Conservation (phyloP, 1,140 invertebrate species). For the Lucilia sericata region DNA sequence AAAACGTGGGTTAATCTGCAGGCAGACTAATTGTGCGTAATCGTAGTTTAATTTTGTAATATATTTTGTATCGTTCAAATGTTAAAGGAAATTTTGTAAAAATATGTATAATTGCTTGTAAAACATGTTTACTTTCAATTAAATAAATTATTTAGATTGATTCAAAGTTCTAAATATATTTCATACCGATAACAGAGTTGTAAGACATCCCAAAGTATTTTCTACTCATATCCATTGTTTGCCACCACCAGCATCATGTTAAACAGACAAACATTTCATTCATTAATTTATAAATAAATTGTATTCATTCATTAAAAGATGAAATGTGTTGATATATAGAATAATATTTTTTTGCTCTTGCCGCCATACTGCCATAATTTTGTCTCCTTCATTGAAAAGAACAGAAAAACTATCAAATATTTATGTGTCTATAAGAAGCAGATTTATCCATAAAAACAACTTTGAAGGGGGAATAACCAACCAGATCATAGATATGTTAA, state of each 20-base stretch:
- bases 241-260: background rate
- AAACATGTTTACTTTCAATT: background rate
- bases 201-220: background rate
- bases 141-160: background rate
- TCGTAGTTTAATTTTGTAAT: no score
- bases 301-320: background rate
- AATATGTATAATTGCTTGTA: no score
- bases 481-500: background rate
- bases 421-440: background rate
- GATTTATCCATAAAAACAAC: background rate
- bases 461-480: background rate
- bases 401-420: background rate
- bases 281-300: background rate
- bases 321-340: background rate
- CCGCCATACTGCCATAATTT: background rate
- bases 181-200: background rate
- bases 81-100: no score
- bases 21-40: no score
- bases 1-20: no score
- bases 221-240: background rate
- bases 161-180: no score
- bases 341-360: background rate
- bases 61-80: no score
- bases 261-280: background rate
- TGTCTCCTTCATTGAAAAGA: background rate